Evolutionary conservation across 1,140 invertebrate genomes (phyloP).

Genomic region (Tribolium castaneum): DNA sequence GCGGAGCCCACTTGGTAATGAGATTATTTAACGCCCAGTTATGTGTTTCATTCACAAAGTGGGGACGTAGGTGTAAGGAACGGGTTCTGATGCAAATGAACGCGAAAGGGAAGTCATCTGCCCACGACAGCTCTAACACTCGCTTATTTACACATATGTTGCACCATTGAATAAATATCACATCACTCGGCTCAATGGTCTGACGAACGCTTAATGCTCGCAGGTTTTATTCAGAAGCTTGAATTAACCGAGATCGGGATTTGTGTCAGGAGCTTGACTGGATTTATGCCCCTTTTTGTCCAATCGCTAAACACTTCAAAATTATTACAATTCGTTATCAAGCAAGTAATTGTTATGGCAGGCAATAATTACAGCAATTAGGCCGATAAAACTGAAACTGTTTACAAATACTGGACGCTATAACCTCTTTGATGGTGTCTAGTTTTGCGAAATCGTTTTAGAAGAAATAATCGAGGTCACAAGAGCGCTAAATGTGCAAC

Average conservation of each 20-base stretch:
- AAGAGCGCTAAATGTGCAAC: not conserved
- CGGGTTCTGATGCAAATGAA: slow-evolving; percentile 58
- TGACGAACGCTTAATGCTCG: not conserved
- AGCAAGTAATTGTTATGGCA: not conserved
- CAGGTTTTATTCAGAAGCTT: slow-evolving; percentile 2
- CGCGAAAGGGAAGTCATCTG: slow-evolving; percentile 60
- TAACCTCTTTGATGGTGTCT: not conserved
- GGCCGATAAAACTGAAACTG: not conserved
- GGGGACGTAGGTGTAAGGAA: slow-evolving; percentile 53
- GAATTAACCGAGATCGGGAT: not conserved
- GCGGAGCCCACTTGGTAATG: slow-evolving; percentile 43
- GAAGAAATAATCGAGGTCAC: not conserved
- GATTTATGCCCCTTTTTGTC: not conserved
- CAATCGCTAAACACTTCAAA: not conserved
- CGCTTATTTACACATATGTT: slow-evolving; percentile 23
- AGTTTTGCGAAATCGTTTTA: not conserved
- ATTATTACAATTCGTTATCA: slow-evolving; percentile 21
- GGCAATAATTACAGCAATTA: slow-evolving; percentile 16
- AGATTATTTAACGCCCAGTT: slow-evolving; percentile 54
- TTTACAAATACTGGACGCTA: not conserved
- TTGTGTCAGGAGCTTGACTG: not conserved
- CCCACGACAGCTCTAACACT: slow-evolving; percentile 47
- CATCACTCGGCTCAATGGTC: slow-evolving; percentile 7
- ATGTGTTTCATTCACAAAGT: slow-evolving; percentile 58
- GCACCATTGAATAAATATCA: slow-evolving; percentile 39